Evolutionary conservation across 2,888 invertebrate genomes (phyloP), one percentile per base, ranked within the genome.

Genomic region (Laspeyria flexula): DNA sequence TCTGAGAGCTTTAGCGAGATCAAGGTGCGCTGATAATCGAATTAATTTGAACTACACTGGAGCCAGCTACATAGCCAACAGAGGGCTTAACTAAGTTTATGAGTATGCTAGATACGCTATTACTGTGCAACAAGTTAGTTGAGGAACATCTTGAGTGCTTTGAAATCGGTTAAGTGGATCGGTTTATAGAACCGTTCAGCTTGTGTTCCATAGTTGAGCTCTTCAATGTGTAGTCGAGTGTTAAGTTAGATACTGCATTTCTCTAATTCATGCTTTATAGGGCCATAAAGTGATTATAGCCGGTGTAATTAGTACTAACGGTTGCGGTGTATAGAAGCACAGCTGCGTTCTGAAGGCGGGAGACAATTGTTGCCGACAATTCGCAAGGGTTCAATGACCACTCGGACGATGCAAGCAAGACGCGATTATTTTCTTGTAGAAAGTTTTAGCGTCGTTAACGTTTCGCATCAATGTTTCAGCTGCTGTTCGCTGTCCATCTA

Each of bases 11-110:
- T 82, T 79, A 83, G 80, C 65, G 73, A 83, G 82, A 88, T 88
- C 85, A 85, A 90, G 90, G 90, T 90, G 90, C 84, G 77, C 82
- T 85, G 85, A 86, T 91, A 91, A 92, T 91, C 83, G 84, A 91
- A 90, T 91, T 90, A 92, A 89, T 90, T 83, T 83, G 83, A 77
- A 83, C 85, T 81, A 83, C 85, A 83, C 72, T 79, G 83, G 79
- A 86, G 85, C 84, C 83, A 76, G 80, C 86, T 77, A 80, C 83
- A 85, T 85, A 81, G 77, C 86, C 83, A 85, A 85, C 83, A 78
- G 83, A 83, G 81, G 81, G 81, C 77, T 82, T 90, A 90, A 91
- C 90, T 90, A 83, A 90, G 89, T 91, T 90, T 90, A 89, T 85
- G 86, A 88, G 76, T 87, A 90, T 87, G 88, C 82, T 80, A 80